A percentile compares a stretch with the other conserved stretches of the same genome.
These are phyloP conservation scores for Salticus scenicus DNA, from an alignment of 2,888 invertebrate genomes.

Conservation along the genomic window DNA sequence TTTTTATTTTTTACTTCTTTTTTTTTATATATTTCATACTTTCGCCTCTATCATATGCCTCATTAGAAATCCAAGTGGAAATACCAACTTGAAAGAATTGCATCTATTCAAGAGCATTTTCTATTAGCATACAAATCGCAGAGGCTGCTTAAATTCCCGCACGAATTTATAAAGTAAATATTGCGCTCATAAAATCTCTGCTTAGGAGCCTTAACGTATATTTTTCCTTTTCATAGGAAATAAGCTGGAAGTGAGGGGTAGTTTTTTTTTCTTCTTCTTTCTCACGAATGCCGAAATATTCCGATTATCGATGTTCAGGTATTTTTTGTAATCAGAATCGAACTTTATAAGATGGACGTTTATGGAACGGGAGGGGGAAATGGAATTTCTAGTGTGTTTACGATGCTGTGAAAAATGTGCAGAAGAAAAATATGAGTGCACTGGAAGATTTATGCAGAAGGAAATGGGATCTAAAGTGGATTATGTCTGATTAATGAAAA, in stretches of 20 bases:
- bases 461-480: background rate
- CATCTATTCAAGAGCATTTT: slow-evolving; percentile 40
- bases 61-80: slow-evolving; percentile 47
- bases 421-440: background rate
- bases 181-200: slow-evolving; percentile 57
- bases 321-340: slow-evolving; percentile 67
- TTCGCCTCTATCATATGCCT: slow-evolving; percentile 33
- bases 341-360: slow-evolving; percentile 32
- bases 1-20: too few species aligned
- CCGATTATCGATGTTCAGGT: slow-evolving; percentile 61
- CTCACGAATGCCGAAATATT: slow-evolving; percentile 43
- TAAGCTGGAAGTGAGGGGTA: background rate
- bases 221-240: slow-evolving; percentile 21
- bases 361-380: background rate
- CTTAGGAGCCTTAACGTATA: slow-evolving; percentile 48
- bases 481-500: background rate
- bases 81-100: slow-evolving; percentile 24
- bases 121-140: slow-evolving; percentile 67
- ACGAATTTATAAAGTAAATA: slow-evolving; percentile 59
- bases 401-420: slow-evolving; percentile 25
- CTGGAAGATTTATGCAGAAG: slow-evolving; percentile 8
- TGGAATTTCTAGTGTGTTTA: slow-evolving; percentile 47
- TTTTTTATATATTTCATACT: too few species aligned
- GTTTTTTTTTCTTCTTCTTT: too few species aligned
- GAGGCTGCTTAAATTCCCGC: slow-evolving; percentile 43